These are phyloP conservation scores for Aleiodes testaceus DNA, from an alignment of 2,888 invertebrate genomes.

Conservation along the genomic window DNA sequence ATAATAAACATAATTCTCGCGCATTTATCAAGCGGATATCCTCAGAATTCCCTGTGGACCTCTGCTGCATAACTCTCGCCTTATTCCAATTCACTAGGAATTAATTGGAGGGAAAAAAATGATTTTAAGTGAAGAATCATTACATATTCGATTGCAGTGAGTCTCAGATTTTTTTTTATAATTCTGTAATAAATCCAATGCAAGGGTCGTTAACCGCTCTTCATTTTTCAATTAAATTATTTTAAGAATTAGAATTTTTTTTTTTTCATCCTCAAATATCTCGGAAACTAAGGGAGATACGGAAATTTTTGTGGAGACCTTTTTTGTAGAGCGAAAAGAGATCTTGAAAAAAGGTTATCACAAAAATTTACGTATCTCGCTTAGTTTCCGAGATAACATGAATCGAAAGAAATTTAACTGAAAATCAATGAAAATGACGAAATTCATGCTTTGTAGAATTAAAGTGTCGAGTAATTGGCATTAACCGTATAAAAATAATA, in stretches of 20 bases:
- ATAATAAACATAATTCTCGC: neutral
- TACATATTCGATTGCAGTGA: neutral
- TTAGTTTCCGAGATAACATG: too few relatives aligned
- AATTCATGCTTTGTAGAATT: neutral
- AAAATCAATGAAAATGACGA: neutral
- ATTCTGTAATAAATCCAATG: slow-evolving; percentile 23
- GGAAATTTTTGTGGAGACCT: too few relatives aligned
- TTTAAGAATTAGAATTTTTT: neutral
- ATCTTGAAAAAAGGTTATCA: too few relatives aligned
- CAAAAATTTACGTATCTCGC: too few relatives aligned
- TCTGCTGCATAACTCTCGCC: too few relatives aligned
- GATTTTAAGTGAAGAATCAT: neutral
- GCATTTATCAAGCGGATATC: too few relatives aligned
- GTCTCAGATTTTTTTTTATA: neutral
- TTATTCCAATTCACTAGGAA: too few relatives aligned
- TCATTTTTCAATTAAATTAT: neutral
- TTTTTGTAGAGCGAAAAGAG: too few relatives aligned
- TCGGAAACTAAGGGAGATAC: too few relatives aligned
- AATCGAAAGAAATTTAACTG: too few relatives aligned
- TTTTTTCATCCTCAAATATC: too few relatives aligned
- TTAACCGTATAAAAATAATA: neutral
- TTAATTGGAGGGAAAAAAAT: neutral
- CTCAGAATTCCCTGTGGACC: too few relatives aligned
- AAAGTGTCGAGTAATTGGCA: neutral
- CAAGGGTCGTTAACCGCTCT: slow-evolving; percentile 13